A percentile compares a stretch with the other conserved stretches of the same genome.
These are phyloP conservation scores for Palythoa caribaeorum DNA, from an alignment of 92 coral and sea anemone genomes.

Conservation along the genomic window DNA sequence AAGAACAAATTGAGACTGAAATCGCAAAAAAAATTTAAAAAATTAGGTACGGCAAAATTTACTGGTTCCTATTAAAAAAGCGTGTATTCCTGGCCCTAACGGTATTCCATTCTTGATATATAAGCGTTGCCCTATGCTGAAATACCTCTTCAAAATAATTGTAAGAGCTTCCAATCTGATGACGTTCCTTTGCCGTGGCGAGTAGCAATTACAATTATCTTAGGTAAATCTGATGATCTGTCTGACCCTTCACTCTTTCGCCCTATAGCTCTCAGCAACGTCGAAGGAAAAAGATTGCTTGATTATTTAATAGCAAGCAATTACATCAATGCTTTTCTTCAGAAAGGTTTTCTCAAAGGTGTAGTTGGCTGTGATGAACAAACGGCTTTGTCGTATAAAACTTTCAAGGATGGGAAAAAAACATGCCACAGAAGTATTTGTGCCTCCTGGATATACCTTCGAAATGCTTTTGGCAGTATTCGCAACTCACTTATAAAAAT, in stretches of 20 bases:
- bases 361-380: background rate
- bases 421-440: background rate
- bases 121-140: background rate
- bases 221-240: too few relatives aligned
- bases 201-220: too few relatives aligned
- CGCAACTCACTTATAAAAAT: background rate
- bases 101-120: background rate
- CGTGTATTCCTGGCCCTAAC: background rate
- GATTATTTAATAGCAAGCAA: background rate
- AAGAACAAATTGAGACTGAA: too few relatives aligned
- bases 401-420: background rate
- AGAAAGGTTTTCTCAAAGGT: background rate
- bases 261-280: background rate
- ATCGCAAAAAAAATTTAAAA: too few relatives aligned
- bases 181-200: background rate
- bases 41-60: too few relatives aligned
- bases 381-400: background rate
- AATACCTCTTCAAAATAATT: slow-evolving; percentile 8
- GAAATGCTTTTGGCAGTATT: background rate
- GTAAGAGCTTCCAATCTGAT: background rate
- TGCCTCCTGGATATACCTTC: background rate
- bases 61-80: too few relatives aligned
- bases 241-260: background rate
- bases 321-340: background rate
- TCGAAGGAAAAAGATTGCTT: background rate